A percentile compares a stretch with the other conserved stretches of the same genome.
Evolutionary conservation across 2,888 invertebrate species (phyloP).

Genomic region (Drosophila niveifrons): DNA sequence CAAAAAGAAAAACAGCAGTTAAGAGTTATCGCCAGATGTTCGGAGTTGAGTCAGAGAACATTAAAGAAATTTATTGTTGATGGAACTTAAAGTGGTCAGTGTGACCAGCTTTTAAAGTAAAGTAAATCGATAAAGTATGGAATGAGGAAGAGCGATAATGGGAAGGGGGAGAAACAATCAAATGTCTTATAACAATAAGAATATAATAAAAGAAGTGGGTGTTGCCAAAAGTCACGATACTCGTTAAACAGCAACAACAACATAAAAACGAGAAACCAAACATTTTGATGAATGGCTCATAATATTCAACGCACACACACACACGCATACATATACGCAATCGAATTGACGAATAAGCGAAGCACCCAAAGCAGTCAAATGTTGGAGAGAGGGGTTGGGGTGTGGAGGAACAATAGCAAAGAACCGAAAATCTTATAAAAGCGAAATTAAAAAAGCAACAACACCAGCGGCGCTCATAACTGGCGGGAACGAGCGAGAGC

Average conservation of each 20-base stretch:
- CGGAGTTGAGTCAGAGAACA: constrained; percentile 40
- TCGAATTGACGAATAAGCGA: constrained; percentile 77
- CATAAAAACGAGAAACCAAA: constrained; percentile 53
- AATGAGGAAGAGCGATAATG: neutral
- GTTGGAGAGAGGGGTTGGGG: constrained; percentile 12
- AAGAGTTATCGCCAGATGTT: constrained; percentile 42
- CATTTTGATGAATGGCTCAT: constrained; percentile 82
- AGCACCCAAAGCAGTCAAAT: constrained; percentile 65
- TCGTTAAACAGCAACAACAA: constrained; percentile 40
- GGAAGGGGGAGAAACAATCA: constrained; percentile 8
- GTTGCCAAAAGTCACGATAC: constrained; percentile 74
- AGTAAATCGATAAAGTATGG: constrained; percentile 10
- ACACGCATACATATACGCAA: constrained; percentile 34
- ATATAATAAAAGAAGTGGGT: constrained; percentile 79
- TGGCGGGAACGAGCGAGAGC: constrained; percentile 55
- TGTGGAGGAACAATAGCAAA: constrained; percentile 60
- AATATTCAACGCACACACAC: constrained; percentile 64
- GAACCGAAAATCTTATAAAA: constrained; percentile 79
- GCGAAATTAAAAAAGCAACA: constrained; percentile 78
- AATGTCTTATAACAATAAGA: constrained; percentile 28
- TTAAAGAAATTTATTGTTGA: neutral
- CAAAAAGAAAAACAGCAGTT: constrained; percentile 35
- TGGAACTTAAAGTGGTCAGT: neutral
- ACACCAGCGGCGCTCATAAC: constrained; percentile 65
- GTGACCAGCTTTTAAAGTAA: neutral